These are phyloP conservation scores for Galemys pyrenaicus DNA, from an alignment of 2,113 vertebrate species.

Conservation along the genomic window DNA sequence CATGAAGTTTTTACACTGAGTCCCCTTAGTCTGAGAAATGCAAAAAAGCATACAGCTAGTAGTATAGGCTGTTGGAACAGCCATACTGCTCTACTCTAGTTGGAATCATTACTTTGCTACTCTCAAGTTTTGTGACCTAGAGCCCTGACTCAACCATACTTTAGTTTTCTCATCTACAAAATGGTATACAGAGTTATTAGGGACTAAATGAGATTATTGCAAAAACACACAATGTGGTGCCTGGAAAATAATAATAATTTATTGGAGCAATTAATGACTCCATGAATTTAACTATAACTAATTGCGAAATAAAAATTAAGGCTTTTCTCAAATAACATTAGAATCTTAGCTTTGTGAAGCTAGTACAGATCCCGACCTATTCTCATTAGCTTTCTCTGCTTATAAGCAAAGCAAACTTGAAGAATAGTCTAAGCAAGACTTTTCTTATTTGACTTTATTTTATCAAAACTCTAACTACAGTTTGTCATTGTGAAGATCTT, in stretches of 20 bases:
- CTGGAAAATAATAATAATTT: not conserved
- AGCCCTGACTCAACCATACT: not conserved
- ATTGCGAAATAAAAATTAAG: not conserved
- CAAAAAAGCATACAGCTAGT: not conserved
- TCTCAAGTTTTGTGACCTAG: not conserved
- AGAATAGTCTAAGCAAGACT: not conserved
- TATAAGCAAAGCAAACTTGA: not conserved
- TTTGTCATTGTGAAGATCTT: conserved; percentile 8
- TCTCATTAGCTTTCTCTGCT: not conserved
- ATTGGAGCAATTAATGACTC: not conserved
- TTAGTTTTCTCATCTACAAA: conserved; percentile 14
- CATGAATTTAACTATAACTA: conserved; percentile 5
- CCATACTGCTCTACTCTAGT: too few species aligned
- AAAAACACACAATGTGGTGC: not conserved
- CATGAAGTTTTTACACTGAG: not conserved
- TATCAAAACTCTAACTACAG: not conserved
- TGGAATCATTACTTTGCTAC: not conserved
- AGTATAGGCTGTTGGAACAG: too few species aligned
- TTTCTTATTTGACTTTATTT: conserved; percentile 28
- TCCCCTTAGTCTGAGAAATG: not conserved
- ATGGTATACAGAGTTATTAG: not conserved
- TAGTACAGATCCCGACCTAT: not conserved
- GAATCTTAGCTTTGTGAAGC: not conserved
- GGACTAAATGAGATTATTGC: not conserved
- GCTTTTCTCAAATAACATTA: not conserved